Evolutionary conservation across 2,888 invertebrate species (phyloP).

Genomic region (Aporophyla nigra): DNA sequence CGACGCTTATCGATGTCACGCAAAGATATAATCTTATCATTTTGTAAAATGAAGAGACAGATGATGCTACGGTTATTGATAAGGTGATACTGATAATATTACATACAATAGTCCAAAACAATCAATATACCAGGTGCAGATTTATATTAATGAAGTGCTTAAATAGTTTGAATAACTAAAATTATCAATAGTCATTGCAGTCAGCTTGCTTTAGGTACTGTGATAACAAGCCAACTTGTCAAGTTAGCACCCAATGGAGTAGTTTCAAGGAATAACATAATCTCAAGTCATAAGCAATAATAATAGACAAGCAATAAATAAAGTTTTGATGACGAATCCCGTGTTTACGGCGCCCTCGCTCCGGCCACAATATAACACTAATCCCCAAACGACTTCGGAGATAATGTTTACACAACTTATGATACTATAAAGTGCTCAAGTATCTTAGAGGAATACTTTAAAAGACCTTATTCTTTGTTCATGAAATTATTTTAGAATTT

Average conservation of each 20-base stretch:
- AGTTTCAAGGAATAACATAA: constrained; percentile 61
- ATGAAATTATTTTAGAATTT: constrained; percentile 19
- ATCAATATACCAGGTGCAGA: background rate
- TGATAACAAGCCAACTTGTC: constrained; percentile 37
- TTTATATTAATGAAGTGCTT: too few relatives aligned
- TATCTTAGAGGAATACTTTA: constrained; percentile 30
- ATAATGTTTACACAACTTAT: constrained; percentile 56
- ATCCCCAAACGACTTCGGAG: constrained; percentile 62
- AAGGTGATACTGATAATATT: background rate
- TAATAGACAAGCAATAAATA: constrained; percentile 73
- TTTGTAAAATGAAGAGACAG: background rate
- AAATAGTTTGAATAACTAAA: background rate
- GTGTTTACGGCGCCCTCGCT: constrained; percentile 65
- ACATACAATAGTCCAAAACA: too few relatives aligned
- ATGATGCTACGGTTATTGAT: background rate
- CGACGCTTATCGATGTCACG: too few relatives aligned
- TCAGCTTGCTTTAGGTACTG: constrained; percentile 8
- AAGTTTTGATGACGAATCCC: constrained; percentile 74
- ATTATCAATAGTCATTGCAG: constrained; percentile 3
- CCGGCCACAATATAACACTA: constrained; percentile 62
- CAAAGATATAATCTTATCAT: background rate
- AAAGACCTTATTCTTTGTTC: background rate
- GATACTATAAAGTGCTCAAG: constrained; percentile 46
- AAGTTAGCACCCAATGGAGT: constrained; percentile 37
- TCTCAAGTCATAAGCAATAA: constrained; percentile 67